These are phyloP conservation scores for Gryllus bimaculatus DNA, from an alignment of 1,140 invertebrate genomes.

Conservation along the genomic window DNA sequence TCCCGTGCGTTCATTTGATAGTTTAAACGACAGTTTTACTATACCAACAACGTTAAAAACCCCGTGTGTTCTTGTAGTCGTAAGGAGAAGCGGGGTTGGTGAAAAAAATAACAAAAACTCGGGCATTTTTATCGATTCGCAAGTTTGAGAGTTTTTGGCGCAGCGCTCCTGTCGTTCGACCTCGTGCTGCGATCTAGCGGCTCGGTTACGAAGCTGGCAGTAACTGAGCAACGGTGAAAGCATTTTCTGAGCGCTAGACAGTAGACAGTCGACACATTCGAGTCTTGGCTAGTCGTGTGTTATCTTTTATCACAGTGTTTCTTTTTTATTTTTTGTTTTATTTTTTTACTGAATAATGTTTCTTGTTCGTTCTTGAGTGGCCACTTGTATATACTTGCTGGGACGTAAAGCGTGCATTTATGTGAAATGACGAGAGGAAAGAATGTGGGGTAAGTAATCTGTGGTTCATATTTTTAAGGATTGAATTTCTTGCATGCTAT, in stretches of 20 bases:
- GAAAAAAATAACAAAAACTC: conserved; percentile 12
- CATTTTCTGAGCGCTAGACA: conserved; percentile 14
- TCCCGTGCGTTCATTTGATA: neutral
- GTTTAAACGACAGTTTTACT: neutral
- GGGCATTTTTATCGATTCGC: conserved; percentile 15
- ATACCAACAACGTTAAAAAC: neutral
- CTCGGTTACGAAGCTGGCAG: neutral
- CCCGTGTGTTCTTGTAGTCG: neutral
- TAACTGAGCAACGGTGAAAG: conserved; percentile 10
- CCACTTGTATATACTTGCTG: neutral
- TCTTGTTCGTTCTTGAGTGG: conserved; percentile 10
- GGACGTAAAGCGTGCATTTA: neutral
- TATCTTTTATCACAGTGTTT: conserved; percentile 13
- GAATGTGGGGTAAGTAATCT: conserved; percentile 8
- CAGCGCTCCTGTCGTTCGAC: conserved; percentile 11
- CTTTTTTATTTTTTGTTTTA: conserved; percentile 8
- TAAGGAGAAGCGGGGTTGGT: neutral
- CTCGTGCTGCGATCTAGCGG: conserved; percentile 16
- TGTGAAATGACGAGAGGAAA: conserved; percentile 14
- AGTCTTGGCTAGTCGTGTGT: neutral
- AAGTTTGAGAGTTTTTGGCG: neutral
- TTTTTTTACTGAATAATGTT: conserved; percentile 14
- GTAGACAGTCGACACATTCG: conserved; percentile 14
- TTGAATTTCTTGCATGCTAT: neutral
- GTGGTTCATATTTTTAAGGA: neutral